Evolutionary conservation across 1,140 invertebrate genomes (phyloP).

Genomic region (Rhopalosiphum maidis): DNA sequence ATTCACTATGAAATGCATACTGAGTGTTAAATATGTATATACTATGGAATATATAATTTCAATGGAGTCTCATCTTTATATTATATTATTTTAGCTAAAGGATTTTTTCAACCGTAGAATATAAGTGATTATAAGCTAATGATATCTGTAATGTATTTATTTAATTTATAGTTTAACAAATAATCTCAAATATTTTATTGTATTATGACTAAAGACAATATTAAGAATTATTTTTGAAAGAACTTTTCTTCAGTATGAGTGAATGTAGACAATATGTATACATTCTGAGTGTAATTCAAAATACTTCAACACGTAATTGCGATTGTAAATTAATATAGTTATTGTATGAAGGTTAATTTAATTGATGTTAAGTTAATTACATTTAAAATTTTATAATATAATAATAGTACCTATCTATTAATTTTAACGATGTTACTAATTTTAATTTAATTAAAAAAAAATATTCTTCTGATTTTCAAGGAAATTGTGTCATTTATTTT

Average conservation of each 20-base stretch:
- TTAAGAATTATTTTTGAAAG: neutral
- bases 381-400: neutral
- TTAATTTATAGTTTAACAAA: slow-evolving; percentile 1
- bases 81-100: neutral
- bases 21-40: neutral
- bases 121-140: neutral
- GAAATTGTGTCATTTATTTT: neutral
- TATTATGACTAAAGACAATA: neutral
- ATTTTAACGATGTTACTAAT: neutral
- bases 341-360: neutral
- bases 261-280: neutral
- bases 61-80: neutral
- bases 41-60: neutral
- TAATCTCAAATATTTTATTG: neutral
- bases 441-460: neutral
- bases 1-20: neutral
- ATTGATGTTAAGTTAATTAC: no score
- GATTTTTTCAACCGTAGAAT: neutral
- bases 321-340: neutral
- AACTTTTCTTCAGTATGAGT: neutral
- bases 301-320: neutral
- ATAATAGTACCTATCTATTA: neutral
- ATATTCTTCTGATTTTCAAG: neutral
- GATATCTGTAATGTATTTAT: neutral
- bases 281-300: neutral